Base-by-base conservation (phyloP, 2,888 invertebrate species). In the Ophion obscuratus region DNA sequence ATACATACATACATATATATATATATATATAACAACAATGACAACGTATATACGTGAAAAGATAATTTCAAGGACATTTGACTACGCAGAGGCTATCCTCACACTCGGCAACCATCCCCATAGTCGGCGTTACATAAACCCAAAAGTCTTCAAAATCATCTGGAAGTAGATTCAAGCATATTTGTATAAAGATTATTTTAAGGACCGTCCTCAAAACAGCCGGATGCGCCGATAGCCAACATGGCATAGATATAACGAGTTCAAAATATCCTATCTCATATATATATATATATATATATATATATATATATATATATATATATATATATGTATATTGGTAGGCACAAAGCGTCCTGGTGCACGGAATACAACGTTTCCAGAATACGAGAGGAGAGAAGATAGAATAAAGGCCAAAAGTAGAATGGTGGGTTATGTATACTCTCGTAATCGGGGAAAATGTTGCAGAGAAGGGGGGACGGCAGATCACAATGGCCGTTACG, bases 401-500 rank as follows among this genome's bases (percentile, higher is more conserved):
- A 71, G 78, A 79, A 47, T 66, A 59, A 68, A 75, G 70, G 76
- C 77, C 81, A 76, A 83, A 81, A 83, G 86, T 85, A 80, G 79
- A 85, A 85, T 83, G 76, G 53, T 36, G 68, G 68, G 53, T 24
- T 74, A 67, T 61, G 78, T 61, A 66, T 71, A 44, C 47, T 81
- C 86, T 81, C 83, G 86, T 83, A 83, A 81, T 86, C 83, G 85
- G 20, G 80, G 47, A 76, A 75, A 77, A 27, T 75, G 47, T 9
- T 9, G 14, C 14, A 47, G 47, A 14, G 47, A 59, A 66, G 76
- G 36, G n/a, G 76, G 47, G 27, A 71, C 44, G 70, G 68, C 70
- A 82, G 64, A 76, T 83, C 81, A 85, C 86, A 88, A 87, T 84
- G 81, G 88, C 85, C 79, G 84, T 88, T 87, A 83, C 86, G 84